Evolutionary conservation across 1,140 invertebrate species (phyloP), one percentile per base, ranked within the genome.

Genomic region (Micrasema minimum): DNA sequence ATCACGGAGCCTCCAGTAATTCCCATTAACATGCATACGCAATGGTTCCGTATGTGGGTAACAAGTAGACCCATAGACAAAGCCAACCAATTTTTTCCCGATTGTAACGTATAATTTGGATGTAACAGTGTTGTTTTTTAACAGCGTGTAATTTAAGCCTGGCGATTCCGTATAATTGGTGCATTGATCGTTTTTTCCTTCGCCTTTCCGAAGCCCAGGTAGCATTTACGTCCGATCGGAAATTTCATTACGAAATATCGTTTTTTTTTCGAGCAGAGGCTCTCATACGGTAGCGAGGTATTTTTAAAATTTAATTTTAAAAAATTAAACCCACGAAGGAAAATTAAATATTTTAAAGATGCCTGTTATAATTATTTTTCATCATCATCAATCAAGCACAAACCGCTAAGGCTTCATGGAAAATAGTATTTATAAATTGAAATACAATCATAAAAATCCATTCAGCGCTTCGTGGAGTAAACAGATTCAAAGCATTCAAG

Each of bases 101-200:
- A 68, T 69, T 38, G 67, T 51, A 69, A 61, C 67, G 48, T 69
- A 51, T 69, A 69, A 69, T 69, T 69, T 69, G 67, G 23, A 22
- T 62, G 55, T 62, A 61, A 69, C 67, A 61, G 53, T 69, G 67
- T 69, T 69, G 67, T 69, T 69, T 69, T 69, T 69, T 69, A 69
- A 69, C 55, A 69, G 67, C 67, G 57, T 69, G 53, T 69, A 69
- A 69, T 69, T 69, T 62, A 62, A 69, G 55, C 23, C 43, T 37
- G 43, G 59, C 55, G 66, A 68, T 68, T 68, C 67, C 43, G 43
- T 35, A 50, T 62, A 62, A 69, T 62, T 69, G 55, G 55, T 61
- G 43, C 55, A 35, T 48, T 62, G 45, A 26, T 61, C 57, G 43
- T 12, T 41, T 62, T 61, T 61, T 62, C 22, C 41, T 45, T 23